Evolutionary conservation across 2,797 vertebrate species (phyloP).

Genomic region (Meriones psammophilus): DNA sequence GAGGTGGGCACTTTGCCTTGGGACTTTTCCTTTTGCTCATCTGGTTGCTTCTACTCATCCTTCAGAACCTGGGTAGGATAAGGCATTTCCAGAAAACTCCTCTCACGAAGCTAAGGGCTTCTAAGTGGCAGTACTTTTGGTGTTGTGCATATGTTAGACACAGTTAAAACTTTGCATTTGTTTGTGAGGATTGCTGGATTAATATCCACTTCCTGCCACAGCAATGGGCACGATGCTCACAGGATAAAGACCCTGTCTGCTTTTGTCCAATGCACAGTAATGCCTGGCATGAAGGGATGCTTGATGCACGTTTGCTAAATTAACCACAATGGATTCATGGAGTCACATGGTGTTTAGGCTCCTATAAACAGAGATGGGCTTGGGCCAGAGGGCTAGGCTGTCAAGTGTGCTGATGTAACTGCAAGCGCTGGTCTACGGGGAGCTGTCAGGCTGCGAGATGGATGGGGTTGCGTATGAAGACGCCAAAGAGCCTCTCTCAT

Average conservation of each 20-base stretch:
- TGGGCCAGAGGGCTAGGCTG: neutral
- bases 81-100: neutral
- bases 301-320: neutral
- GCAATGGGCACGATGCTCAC: fast-evolving
- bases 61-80: neutral
- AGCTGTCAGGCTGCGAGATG: conserved; percentile 75
- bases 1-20: neutral
- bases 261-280: neutral
- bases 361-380: neutral
- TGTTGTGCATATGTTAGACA: fast-evolving
- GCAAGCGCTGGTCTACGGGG: conserved; percentile 18
- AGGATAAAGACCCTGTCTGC: neutral
- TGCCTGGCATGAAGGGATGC: neutral
- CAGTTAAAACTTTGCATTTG: neutral
- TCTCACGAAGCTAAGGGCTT: neutral
- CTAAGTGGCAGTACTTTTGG: fast-evolving
- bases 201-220: neutral
- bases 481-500: conserved; percentile 34
- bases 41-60: neutral
- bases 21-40: neutral
- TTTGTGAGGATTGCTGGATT: neutral
- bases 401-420: conserved; percentile 5
- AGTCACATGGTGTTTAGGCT: neutral
- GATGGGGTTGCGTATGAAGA: conserved; percentile 67
- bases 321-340: neutral